Evolutionary conservation across 2,797 vertebrate genomes (phyloP), one percentile per base, ranked within the genome.

Genomic region (Mus minutoides): DNA sequence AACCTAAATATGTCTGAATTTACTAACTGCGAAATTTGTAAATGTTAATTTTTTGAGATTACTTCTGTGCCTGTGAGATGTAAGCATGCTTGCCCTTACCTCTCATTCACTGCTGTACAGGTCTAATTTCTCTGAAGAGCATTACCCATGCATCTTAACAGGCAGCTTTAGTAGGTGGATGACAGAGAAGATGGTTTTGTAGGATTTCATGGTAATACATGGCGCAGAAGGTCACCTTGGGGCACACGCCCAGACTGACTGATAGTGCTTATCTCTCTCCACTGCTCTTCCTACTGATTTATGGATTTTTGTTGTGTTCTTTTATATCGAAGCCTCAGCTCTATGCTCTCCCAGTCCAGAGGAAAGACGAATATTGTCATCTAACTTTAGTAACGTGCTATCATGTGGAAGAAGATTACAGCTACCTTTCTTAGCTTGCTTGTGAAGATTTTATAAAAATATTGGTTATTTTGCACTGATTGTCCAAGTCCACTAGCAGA

Each of bases 201-300:
- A 88, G 77, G 78, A 92, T 24, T 69, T 84, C 69, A 60, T n/a
- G 46, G 12, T 71, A 24, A 76, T 83, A 40, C 21, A 40, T 58
- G 43, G 37, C 34, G 24, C 69, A 58, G 24, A 69, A 56, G 52
- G 58, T 54, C 64, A 94, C 52, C 79, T 76, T 90, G 79, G 49
- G 82, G 83, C 73, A 56, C 6, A 22, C 0, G 14, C 58, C 40
- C 31, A 80, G 84, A 73, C 84, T 78, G 60, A 62, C 24, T 46
- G 94, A 91, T 93, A 76, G 79, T 58, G 22, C 29, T 87, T 95
- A 73, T 96, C 84, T 91, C 64, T 71, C 5, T 29, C 6, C 13
- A 1, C 24, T 22, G 43, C 49, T 64, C 86, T 37, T 87, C 43
- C n/a, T 88, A 49, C 67, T 75, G 90, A 90, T 87, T 92, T 96